Evolutionary conservation across 2,888 invertebrate genomes (phyloP).

Genomic region (Protophormia terraenovae): DNA sequence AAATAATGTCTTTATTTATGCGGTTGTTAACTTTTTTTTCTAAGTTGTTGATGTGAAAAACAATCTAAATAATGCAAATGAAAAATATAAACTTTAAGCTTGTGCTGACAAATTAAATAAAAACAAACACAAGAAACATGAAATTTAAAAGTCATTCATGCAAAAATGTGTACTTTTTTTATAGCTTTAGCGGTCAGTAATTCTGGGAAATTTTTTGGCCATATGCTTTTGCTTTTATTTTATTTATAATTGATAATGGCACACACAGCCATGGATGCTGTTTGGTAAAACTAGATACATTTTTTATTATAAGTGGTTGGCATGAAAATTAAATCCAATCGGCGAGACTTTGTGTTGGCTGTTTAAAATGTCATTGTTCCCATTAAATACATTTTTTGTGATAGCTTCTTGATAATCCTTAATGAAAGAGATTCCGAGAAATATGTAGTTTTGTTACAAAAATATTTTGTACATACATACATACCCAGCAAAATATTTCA

Average conservation of each 20-base stretch:
- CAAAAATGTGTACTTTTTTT: constrained; percentile 3
- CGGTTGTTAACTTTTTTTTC: constrained; percentile 45
- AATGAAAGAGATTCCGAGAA: no score
- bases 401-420: no score
- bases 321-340: no score
- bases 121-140: neutral
- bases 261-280: no score
- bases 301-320: no score
- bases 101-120: constrained; percentile 39
- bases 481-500: no score
- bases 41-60: constrained; percentile 19
- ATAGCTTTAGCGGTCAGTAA: neutral
- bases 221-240: neutral
- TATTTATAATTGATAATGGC: neutral
- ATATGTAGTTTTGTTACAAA: no score
- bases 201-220: neutral
- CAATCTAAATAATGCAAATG: neutral
- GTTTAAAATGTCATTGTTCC: no score
- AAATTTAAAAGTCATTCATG: neutral
- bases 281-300: no score
- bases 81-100: neutral
- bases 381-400: no score
- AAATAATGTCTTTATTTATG: constrained; percentile 57
- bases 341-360: no score
- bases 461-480: no score